These are phyloP conservation scores for Hirudinaria manillensis DNA, from an alignment of 2,888 invertebrate genomes.

Conservation along the genomic window DNA sequence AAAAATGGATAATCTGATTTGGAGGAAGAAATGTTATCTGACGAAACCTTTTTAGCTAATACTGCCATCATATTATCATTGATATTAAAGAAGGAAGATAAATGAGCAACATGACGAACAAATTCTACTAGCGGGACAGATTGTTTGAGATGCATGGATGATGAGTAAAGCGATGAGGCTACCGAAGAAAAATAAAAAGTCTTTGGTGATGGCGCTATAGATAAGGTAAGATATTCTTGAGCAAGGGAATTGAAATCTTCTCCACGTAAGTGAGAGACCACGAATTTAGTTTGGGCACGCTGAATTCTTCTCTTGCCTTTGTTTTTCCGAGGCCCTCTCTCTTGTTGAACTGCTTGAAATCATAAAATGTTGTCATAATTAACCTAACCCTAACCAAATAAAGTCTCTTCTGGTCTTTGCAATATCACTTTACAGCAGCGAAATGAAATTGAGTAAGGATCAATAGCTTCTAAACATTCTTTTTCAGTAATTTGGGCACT, in stretches of 20 bases:
- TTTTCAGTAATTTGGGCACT: neutral
- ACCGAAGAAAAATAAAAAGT: neutral
- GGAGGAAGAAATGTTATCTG: neutral
- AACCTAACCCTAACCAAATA: conserved; percentile 19
- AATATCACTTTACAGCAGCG: no score
- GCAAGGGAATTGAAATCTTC: neutral
- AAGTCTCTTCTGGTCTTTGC: no score
- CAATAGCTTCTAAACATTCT: no score
- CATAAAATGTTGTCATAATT: neutral
- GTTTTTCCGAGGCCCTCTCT: conserved; percentile 69
- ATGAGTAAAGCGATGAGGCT: neutral
- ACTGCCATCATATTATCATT: neutral
- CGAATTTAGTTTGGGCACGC: neutral
- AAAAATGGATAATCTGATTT: neutral
- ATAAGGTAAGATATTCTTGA: neutral
- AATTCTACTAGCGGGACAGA: neutral
- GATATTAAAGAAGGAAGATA: neutral
- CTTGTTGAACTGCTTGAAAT: conserved; percentile 71
- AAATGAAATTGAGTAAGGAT: no score
- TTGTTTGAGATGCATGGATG: neutral
- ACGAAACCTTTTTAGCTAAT: neutral
- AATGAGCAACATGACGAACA: neutral
- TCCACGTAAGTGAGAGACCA: neutral
- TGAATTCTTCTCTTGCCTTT: conserved; percentile 39
- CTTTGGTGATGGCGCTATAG: neutral